phyloP scores from a whole-genome alignment of 2,888 invertebrate species.

The Arrhopalites spinosus region DNA sequence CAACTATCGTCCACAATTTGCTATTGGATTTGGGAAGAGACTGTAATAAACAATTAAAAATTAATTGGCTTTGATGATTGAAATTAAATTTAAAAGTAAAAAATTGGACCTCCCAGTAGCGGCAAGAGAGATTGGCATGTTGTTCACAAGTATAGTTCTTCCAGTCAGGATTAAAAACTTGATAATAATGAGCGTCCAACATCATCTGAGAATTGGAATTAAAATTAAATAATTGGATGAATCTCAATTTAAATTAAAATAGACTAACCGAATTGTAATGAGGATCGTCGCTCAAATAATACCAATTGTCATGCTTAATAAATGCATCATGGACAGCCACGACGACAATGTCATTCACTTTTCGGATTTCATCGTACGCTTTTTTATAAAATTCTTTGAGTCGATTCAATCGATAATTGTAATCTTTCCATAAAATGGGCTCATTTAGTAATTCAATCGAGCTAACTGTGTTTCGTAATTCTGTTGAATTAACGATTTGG shows the following conservation, averaged over 20 bases:
- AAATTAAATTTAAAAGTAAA: no score
- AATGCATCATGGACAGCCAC: slow-evolving; percentile 56
- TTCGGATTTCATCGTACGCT: slow-evolving; percentile 49
- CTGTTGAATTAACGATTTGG: slow-evolving; percentile 41
- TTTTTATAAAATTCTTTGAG: slow-evolving; percentile 49
- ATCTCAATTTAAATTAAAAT: no score
- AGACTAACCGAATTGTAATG: slow-evolving; percentile 9
- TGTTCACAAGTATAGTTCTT: slow-evolving; percentile 42
- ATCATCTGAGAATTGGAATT: slow-evolving; percentile 47
- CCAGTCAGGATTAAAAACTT: slow-evolving; percentile 31
- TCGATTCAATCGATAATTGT: slow-evolving; percentile 47
- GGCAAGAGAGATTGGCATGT: slow-evolving; percentile 43
- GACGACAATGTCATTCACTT: slow-evolving; percentile 48
- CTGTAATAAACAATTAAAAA: background rate
- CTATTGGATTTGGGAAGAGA: slow-evolving; percentile 32
- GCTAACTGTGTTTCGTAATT: slow-evolving; percentile 51
- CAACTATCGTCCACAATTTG: slow-evolving; percentile 52
- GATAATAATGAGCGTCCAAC: slow-evolving; percentile 38
- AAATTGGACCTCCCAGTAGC: background rate
- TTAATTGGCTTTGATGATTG: no score
- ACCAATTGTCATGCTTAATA: slow-evolving; percentile 52
- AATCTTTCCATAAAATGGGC: slow-evolving; percentile 53
- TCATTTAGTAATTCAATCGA: slow-evolving; percentile 55
- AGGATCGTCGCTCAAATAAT: slow-evolving; percentile 51
- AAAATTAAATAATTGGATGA: no score